A percentile compares a stretch with the other conserved stretches of the same genome.
phyloP scores from a whole-genome alignment of 2,113 vertebrate genomes.

The Limnothrissa miodon region DNA sequence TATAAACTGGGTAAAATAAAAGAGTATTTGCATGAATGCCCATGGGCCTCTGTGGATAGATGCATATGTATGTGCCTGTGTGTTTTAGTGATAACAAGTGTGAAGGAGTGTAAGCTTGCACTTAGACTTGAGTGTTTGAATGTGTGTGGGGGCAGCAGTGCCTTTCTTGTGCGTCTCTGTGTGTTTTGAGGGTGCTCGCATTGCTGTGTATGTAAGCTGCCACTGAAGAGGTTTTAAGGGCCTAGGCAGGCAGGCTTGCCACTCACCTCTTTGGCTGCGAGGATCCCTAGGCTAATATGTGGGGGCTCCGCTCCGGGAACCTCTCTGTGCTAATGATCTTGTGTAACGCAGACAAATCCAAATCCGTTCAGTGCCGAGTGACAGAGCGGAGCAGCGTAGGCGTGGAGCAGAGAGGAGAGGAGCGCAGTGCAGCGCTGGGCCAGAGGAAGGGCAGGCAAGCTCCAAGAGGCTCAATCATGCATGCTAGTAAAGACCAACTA shows the following conservation, averaged over 20 bases:
- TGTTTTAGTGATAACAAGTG: neutral
- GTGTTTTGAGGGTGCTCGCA: neutral
- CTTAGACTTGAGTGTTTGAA: neutral
- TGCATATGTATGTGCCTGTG: conserved; percentile 21
- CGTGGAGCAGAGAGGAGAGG: neutral
- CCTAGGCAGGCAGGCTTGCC: neutral
- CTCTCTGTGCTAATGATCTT: conserved; percentile 14
- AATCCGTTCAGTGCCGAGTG: neutral
- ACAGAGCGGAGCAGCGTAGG: neutral
- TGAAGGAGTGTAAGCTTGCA: neutral
- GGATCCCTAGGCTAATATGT: neutral
- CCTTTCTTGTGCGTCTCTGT: neutral
- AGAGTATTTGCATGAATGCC: neutral
- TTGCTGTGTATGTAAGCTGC: neutral
- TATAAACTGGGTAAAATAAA: neutral
- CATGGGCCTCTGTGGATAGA: neutral
- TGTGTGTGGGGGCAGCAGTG: neutral
- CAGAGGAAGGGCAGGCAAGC: neutral
- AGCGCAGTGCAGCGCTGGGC: neutral
- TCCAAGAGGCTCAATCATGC: neutral
- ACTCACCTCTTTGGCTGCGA: neutral
- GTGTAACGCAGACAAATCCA: conserved; percentile 1
- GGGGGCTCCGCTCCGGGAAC: neutral
- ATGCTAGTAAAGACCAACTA: neutral
- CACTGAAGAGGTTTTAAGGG: neutral